Percentiles rank a stretch among this genome's conserved stretches.
Evolutionary conservation across 2,888 invertebrate species (phyloP).

Genomic region (Sinopyrophorus schimmeli): DNA sequence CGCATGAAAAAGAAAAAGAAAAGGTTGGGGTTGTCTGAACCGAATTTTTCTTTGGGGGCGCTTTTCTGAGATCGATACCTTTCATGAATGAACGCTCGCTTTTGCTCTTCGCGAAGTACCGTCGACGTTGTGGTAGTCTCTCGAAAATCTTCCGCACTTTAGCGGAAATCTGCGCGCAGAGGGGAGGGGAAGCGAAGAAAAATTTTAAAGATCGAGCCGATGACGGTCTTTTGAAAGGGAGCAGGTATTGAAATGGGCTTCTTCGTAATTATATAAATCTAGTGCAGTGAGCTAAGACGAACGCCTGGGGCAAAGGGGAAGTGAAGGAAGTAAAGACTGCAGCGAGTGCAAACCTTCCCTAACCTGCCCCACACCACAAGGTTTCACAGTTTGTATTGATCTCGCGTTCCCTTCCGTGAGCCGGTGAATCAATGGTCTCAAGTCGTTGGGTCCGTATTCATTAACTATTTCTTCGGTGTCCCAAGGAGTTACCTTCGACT

Average conservation of each 20-base stretch:
- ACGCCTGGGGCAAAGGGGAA: slow-evolving; percentile 42
- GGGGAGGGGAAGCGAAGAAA: too few relatives aligned
- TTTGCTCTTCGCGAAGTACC: too few relatives aligned
- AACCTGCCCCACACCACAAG: slow-evolving; percentile 55
- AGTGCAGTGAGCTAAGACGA: slow-evolving; percentile 42
- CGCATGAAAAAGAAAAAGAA: too few relatives aligned
- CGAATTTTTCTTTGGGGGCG: slow-evolving; percentile 15
- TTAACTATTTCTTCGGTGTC: slow-evolving; percentile 37
- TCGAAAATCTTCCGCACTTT: too few relatives aligned
- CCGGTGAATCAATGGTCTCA: slow-evolving; percentile 52
- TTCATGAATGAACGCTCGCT: slow-evolving; percentile 20
- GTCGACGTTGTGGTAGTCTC: too few relatives aligned
- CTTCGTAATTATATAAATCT: slow-evolving; percentile 42
- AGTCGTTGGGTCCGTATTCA: slow-evolving; percentile 49
- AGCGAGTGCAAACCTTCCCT: slow-evolving; percentile 52
- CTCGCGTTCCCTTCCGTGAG: slow-evolving; percentile 51
- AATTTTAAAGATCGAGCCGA: too few relatives aligned
- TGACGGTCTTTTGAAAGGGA: slow-evolving; percentile 12
- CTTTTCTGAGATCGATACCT: slow-evolving; percentile 14
- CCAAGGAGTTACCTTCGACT: slow-evolving; percentile 18
- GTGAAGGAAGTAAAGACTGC: slow-evolving; percentile 51
- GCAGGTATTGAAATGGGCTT: too few relatives aligned
- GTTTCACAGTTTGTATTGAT: slow-evolving; percentile 55
- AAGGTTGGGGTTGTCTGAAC: slow-evolving; percentile 16
- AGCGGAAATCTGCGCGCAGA: too few relatives aligned